These are phyloP conservation scores for Chionodraco myersi DNA, from an alignment of 2,113 vertebrate species.

Conservation along the genomic window DNA sequence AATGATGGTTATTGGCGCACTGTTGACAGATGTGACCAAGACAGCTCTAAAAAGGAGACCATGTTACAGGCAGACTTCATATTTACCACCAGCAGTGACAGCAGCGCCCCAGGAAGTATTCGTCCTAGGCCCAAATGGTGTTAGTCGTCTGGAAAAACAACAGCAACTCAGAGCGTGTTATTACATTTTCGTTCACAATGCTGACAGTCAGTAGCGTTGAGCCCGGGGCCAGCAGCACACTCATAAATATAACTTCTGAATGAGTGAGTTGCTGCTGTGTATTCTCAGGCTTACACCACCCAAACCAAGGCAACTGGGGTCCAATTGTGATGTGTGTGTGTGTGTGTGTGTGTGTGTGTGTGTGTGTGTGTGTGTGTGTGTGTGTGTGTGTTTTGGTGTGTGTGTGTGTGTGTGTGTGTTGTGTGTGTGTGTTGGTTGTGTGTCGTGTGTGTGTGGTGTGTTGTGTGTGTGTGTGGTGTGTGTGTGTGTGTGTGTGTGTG, in stretches of 20 bases:
- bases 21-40: neutral
- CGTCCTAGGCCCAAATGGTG: constrained; percentile 50
- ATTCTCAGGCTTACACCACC: constrained; percentile 46
- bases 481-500: neutral
- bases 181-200: constrained; percentile 61
- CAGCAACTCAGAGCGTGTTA: constrained; percentile 50
- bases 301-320: constrained; percentile 62
- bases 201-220: constrained; percentile 42
- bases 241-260: constrained; percentile 69
- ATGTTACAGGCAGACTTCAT: constrained; percentile 20
- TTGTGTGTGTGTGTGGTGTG: neutral
- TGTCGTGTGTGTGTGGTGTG: neutral
- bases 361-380: neutral
- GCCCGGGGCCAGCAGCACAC: constrained; percentile 47
- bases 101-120: constrained; percentile 45
- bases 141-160: constrained; percentile 60
- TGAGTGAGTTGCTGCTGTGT: constrained; percentile 57
- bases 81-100: constrained; percentile 49
- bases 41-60: neutral
- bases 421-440: neutral
- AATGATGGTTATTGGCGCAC: no score
- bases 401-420: neutral
- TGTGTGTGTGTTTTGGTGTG: neutral
- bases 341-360: constrained; percentile 2
- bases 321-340: constrained; percentile 18